Evolutionary conservation across 2,797 vertebrate species (phyloP).

Genomic region (Syndactyla subalaris): DNA sequence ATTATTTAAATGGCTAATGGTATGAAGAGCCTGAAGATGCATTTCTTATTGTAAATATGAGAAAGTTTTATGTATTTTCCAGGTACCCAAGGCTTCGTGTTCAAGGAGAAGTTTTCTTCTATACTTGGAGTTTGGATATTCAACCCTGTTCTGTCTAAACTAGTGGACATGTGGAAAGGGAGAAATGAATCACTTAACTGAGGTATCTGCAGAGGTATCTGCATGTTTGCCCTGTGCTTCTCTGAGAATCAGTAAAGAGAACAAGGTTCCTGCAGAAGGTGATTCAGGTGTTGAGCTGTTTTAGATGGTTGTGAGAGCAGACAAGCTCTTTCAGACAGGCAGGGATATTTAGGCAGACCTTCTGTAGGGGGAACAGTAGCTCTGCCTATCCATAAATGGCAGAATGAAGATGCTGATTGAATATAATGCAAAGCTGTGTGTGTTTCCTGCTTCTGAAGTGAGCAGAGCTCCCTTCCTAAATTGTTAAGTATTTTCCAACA

Average conservation of each 20-base stretch:
- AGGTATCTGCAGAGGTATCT: not conserved
- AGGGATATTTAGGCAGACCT: not conserved
- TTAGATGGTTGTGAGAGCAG: not conserved
- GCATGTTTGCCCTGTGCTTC: rapidly evolving
- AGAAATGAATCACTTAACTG: not conserved
- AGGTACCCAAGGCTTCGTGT: not conserved
- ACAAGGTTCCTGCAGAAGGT: not conserved
- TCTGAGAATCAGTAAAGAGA: not conserved
- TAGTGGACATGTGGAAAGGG: not conserved
- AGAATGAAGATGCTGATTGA: not conserved
- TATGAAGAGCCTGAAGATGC: not conserved
- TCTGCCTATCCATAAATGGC: not conserved
- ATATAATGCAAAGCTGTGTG: not conserved
- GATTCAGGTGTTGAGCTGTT: not conserved
- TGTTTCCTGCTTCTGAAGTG: not conserved
- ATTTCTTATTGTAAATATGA: not conserved
- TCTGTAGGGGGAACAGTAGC: not conserved
- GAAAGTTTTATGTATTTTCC: not conserved
- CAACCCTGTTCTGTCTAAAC: not conserved
- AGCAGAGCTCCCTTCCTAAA: not conserved
- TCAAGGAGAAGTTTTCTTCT: not conserved
- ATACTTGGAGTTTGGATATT: not conserved
- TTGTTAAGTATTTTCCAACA: not conserved
- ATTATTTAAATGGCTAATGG: not conserved
- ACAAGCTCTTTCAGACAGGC: not conserved